Evolutionary conservation across 1,140 invertebrate genomes (phyloP), one percentile per base, ranked within the genome.

Genomic region (Atta cephalotes): DNA sequence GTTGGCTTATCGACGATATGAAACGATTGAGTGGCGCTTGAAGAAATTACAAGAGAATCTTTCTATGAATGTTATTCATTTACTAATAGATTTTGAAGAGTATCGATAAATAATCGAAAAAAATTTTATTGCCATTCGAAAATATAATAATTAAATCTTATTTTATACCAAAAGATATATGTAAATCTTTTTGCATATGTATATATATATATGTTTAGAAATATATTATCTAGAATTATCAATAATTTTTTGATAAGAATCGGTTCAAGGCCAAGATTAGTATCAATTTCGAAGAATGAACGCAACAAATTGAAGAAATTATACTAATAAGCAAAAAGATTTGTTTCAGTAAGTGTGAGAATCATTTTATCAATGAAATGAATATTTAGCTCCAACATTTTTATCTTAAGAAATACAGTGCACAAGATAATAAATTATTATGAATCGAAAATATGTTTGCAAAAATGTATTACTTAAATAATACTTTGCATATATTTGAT

Each of bases 1-100:
- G 35, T 81, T 28, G 18, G 63, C 78, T 87, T 91, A 89, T 87
- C 85, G 49, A 62, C 58, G 45, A 58, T 45, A n/a, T 31, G 84
- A 80, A 85, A 87, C 28, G 66, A n/a, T 84, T 74, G 60, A 79
- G 31, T 88, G 71, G 72, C 89, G 56, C 87, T 85, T 79, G n/a
- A 25, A 86, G 49, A 66, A 77, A 84, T 77, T 74, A 84, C 31
- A 60, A 63, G 60, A 63, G 60, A 85, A 74, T 66, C 70, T n/a
- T 51, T 76, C 49, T 16, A 49, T 78, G 71, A 81, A 86, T 70
- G 60, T 71, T 80, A 77, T 89, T 82, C 58, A 63, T 60, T 76
- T 31, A 25, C 6, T 14, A 56, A 80, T 80, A n/a, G 2, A 80
- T 68, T 35, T 86, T 74, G 63, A 76, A 7, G 16, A 9, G 3